Evolutionary conservation across 2,113 vertebrate species (phyloP).

Genomic region (Trichechus manatus): DNA sequence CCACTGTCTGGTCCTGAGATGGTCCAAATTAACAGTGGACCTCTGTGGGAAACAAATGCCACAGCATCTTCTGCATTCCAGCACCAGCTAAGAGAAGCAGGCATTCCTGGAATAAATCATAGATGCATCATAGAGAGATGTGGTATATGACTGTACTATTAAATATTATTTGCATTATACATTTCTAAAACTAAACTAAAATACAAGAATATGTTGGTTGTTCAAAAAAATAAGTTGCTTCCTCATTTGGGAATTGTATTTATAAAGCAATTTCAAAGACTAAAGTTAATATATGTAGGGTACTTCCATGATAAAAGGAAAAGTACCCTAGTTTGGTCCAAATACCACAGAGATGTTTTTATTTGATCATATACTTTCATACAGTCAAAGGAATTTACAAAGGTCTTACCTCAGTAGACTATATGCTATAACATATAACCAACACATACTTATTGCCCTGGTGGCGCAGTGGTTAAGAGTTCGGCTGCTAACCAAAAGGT

Average conservation of each 20-base stretch:
- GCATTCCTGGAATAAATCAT: constrained; percentile 89
- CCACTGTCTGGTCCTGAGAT: constrained; percentile 91
- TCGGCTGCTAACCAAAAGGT: too few relatives aligned
- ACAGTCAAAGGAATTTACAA: neutral
- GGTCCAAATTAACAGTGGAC: constrained; percentile 96
- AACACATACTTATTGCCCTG: neutral
- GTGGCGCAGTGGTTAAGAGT: too few relatives aligned
- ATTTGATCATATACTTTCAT: neutral
- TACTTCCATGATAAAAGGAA: neutral
- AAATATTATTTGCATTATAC: neutral
- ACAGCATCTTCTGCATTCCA: constrained; percentile 92
- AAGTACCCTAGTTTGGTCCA: neutral
- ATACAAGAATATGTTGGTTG: neutral
- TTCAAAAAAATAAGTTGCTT: neutral
- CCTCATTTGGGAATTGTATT: neutral
- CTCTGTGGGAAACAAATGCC: constrained; percentile 95
- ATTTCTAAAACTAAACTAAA: neutral
- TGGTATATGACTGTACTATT: neutral
- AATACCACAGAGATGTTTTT: neutral
- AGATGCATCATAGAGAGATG: neutral
- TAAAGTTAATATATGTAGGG: neutral
- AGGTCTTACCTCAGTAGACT: neutral
- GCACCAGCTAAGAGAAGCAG: constrained; percentile 96
- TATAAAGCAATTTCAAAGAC: neutral
- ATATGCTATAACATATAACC: neutral